Evolutionary conservation across 2,113 vertebrate genomes (phyloP).

Genomic region (Lophotis ruficrista): DNA sequence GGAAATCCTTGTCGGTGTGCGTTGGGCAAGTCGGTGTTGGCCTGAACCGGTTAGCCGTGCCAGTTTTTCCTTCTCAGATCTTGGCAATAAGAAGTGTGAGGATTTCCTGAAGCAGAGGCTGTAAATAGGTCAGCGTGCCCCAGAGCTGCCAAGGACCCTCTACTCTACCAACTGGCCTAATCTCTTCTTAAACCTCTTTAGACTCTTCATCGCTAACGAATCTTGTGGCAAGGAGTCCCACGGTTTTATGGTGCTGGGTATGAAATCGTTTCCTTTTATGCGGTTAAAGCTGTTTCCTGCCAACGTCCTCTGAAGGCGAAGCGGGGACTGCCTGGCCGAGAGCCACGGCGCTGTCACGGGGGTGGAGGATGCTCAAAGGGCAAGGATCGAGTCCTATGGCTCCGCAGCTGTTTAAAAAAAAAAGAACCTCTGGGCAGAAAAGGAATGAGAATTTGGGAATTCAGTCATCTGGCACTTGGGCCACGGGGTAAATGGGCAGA

Average conservation of each 20-base stretch:
- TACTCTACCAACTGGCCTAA: neutral
- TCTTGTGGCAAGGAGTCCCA: neutral
- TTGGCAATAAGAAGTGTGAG: neutral
- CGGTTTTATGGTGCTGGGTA: neutral
- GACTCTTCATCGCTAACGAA: neutral
- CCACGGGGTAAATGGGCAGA: neutral
- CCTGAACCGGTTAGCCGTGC: neutral
- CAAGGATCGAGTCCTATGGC: rapidly evolving
- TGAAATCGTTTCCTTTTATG: neutral
- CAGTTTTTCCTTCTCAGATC: neutral
- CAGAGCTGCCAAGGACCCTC: neutral
- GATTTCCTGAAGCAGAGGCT: neutral
- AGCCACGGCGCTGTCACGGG: rapidly evolving
- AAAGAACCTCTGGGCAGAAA: neutral
- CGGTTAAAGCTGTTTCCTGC: neutral
- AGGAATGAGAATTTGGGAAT: neutral
- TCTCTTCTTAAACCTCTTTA: neutral
- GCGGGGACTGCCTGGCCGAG: neutral
- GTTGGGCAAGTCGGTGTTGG: neutral
- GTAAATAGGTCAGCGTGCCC: rapidly evolving
- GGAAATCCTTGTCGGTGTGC: neutral
- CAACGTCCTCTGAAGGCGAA: rapidly evolving
- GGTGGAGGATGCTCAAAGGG: neutral
- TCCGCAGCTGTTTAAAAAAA: neutral
- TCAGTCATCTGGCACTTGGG: neutral